Evolutionary conservation across 2,113 vertebrate genomes (phyloP).

Genomic region (Motacilla tschutschensis): DNA sequence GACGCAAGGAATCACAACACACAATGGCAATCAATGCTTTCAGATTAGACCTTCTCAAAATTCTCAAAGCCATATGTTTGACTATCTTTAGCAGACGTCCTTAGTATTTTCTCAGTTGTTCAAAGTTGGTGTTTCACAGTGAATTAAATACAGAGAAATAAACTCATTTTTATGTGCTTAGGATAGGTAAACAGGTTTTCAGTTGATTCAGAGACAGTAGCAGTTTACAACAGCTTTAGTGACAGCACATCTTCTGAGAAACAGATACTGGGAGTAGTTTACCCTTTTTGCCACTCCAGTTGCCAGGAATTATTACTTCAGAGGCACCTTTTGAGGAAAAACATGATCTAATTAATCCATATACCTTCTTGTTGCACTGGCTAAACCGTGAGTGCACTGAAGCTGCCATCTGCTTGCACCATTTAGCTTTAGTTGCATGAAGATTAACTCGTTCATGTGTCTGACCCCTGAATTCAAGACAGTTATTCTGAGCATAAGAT

Average conservation of each 20-base stretch:
- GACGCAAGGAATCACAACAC: neutral
- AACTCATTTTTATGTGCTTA: neutral
- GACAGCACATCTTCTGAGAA: neutral
- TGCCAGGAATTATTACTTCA: neutral
- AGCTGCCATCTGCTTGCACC: neutral
- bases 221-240: neutral
- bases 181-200: neutral
- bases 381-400: neutral
- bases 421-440: neutral
- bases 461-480: neutral
- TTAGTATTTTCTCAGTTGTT: neutral
- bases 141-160: neutral
- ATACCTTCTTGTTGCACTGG: neutral
- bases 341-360: neutral
- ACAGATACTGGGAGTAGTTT: neutral
- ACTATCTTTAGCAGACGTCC: neutral
- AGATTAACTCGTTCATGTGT: neutral
- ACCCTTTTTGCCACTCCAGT: neutral
- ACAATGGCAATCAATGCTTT: neutral
- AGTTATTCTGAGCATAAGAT: neutral
- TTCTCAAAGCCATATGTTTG: neutral
- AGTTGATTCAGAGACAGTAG: neutral
- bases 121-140: neutral
- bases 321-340: neutral
- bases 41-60: neutral